Percentiles rank a stretch among this genome's conserved stretches.
Evolutionary conservation across 2,888 invertebrate species (phyloP).

Genomic region (Serripes groenlandicus): DNA sequence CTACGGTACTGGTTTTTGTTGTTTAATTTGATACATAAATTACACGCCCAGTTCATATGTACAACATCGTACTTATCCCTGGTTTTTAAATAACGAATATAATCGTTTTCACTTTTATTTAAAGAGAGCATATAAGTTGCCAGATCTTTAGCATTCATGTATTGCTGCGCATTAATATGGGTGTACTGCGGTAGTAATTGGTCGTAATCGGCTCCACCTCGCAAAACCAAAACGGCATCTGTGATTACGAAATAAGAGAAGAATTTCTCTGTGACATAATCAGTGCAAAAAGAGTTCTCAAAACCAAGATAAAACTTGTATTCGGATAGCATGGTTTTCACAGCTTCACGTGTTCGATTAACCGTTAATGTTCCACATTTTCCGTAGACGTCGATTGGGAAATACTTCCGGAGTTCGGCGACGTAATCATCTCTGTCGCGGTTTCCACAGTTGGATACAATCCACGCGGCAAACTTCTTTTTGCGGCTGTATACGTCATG

Average conservation of each 20-base stretch:
- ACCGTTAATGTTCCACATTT: neutral
- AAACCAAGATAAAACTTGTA: conserved; percentile 13
- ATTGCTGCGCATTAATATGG: conserved; percentile 21
- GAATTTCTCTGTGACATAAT: conserved; percentile 31
- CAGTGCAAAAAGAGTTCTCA: conserved; percentile 18
- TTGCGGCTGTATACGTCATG: neutral
- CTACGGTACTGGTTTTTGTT: conserved; percentile 18
- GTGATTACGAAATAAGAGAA: neutral
- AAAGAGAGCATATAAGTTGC: conserved; percentile 12
- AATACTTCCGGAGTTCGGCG: conserved; percentile 4
- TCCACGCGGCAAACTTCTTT: conserved; percentile 15
- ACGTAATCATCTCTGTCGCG: conserved; percentile 6
- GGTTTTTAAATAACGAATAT: conserved; percentile 23
- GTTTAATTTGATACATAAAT: conserved; percentile 31
- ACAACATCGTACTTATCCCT: conserved; percentile 20
- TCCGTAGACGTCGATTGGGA: conserved; percentile 20
- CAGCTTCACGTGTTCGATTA: neutral
- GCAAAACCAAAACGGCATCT: conserved; percentile 18
- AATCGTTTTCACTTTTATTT: conserved; percentile 33
- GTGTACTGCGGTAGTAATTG: conserved; percentile 27
- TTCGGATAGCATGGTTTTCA: neutral
- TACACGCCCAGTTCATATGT: conserved; percentile 17
- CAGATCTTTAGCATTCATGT: neutral
- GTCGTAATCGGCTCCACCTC: conserved; percentile 36
- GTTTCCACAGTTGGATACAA: conserved; percentile 11